Evolutionary conservation across 2,888 invertebrate species (phyloP), one percentile per base, ranked within the genome.

Genomic region (Eupithecia tripunctaria): DNA sequence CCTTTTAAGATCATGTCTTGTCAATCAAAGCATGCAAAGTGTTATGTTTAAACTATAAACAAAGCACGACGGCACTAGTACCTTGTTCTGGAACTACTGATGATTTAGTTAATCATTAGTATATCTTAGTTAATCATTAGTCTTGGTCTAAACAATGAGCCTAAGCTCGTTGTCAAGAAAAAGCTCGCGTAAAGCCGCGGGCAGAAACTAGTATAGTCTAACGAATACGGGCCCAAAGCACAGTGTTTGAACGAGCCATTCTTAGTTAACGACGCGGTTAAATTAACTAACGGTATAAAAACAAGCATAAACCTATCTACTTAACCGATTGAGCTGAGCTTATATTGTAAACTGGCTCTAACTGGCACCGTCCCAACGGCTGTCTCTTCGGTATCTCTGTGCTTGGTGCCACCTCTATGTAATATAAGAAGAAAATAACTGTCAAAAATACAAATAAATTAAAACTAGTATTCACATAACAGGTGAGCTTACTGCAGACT

Each of bases 271-370:
- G 74, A 69, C 64, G n/a, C n/a, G 27, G 71, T 71, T 72, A 67
- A 70, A 74, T 74, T 74, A 74, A 74, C 67, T 67, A 74, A 74
- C 71, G 43, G 27, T 62, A 74, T 74, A 74, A 72, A 74, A 74
- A 74, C 63, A 67, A 66, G 29, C 64, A 63, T 72, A 72, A 74
- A 74, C 64, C 66, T 68, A 70, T 66, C 68, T 62, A 27, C 38
- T 65, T 51, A 62, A 25, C 56, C 56, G 60, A 62, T 60, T 66
- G n/a, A 32, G 43, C 25, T 18, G 59, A 21, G 41, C n/a, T 69
- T 18, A 56, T 51, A 38, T 18, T 64, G 21, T 60, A 71, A 70
- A 4, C 63, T n/a, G 43, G 43, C 43, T 18, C 2, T 18, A 4
- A 18, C 43, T 43, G 43, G 43, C 43, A 43, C 43, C 8, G 43